Conservation (phyloP, 2,797 vertebrate genomes). For the Pangasius krempfi region DNA sequence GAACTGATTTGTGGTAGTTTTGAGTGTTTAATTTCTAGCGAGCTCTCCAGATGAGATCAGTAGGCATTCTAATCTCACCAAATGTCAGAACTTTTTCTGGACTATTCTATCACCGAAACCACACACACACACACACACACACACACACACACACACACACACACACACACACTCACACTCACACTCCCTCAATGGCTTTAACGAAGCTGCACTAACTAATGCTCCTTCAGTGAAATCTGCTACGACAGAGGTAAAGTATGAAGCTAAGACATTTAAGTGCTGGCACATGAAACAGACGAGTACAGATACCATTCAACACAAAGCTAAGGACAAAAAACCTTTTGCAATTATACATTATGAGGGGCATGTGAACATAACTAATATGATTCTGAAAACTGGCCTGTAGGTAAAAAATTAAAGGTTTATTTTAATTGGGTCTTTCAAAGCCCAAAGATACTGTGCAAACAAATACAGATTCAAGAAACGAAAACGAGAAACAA, state of each 20-base stretch:
- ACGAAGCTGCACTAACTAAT: neutral
- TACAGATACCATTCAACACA: neutral
- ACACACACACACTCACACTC: too few relatives aligned
- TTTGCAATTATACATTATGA: neutral
- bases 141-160: neutral
- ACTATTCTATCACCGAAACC: slow-evolving; percentile 33
- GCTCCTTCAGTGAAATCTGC: neutral
- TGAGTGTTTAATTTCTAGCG: slow-evolving; percentile 53
- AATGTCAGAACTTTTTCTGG: slow-evolving; percentile 50
- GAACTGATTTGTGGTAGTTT: slow-evolving; percentile 53
- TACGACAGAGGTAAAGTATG: neutral
- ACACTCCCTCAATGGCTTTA: slow-evolving; percentile 7
- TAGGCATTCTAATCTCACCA: slow-evolving; percentile 58
- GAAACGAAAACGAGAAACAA: neutral
- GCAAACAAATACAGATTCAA: neutral
- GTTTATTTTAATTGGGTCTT: neutral
- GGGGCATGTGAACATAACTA: neutral
- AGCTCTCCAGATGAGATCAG: slow-evolving; percentile 52
- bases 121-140: neutral
- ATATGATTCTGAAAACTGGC: neutral
- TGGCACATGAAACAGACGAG: neutral
- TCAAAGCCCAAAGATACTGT: neutral
- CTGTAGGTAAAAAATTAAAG: neutral
- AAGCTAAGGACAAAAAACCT: neutral
- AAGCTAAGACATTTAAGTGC: neutral